Conservation (phyloP, 1,140 invertebrate genomes). For the Drosophila jambulina region DNA sequence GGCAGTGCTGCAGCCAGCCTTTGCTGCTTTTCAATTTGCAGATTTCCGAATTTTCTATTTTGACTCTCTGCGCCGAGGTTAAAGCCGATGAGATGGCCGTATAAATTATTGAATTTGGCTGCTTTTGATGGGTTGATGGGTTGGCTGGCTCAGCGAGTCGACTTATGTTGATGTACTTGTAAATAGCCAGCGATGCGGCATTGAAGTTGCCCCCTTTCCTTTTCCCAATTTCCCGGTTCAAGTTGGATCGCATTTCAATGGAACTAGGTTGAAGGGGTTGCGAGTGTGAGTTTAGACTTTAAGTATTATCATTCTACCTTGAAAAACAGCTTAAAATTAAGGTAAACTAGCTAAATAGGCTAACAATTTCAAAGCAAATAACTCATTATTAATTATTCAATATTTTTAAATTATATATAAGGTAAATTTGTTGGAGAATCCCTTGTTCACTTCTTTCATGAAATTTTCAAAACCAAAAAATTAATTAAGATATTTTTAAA, state of each 20-base stretch:
- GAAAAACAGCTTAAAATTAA: too few species aligned
- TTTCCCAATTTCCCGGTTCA: not conserved
- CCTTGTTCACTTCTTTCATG: not conserved
- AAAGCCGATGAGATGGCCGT: slow-evolving; percentile 35
- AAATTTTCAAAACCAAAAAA: not conserved
- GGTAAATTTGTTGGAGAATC: not conserved
- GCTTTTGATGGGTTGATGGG: slow-evolving; percentile 26
- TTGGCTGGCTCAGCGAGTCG: not conserved
- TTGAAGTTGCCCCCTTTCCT: not conserved
- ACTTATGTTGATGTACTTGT: slow-evolving; percentile 11
- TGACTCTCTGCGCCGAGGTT: slow-evolving; percentile 21
- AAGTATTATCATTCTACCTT: too few species aligned
- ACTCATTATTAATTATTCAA: too few species aligned
- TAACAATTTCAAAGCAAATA: too few species aligned
- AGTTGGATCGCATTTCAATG: not conserved
- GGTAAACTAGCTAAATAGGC: too few species aligned
- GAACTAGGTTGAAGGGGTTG: too few species aligned
- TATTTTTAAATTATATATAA: not conserved
- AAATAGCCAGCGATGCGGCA: slow-evolving; percentile 11
- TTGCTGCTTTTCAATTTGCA: slow-evolving; percentile 59
- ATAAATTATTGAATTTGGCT: slow-evolving; percentile 48
- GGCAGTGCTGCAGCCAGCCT: not conserved
- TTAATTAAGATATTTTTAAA: not conserved
- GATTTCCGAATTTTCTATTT: slow-evolving; percentile 60
- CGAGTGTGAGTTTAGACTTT: not conserved